A percentile compares a stretch with the other conserved stretches of the same genome.
phyloP scores from a whole-genome alignment of 2,888 invertebrate genomes.

The Scrobipalpa costella region DNA sequence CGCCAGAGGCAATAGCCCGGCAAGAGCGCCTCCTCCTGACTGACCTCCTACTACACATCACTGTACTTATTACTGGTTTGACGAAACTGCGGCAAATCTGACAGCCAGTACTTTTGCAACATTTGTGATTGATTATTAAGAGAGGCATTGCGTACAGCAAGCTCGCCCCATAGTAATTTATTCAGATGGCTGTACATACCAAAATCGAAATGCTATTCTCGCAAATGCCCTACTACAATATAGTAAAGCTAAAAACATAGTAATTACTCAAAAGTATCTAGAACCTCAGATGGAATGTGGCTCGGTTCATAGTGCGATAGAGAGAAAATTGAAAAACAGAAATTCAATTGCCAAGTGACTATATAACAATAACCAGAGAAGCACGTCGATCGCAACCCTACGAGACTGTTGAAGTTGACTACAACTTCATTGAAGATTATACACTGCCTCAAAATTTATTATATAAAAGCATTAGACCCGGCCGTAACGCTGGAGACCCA shows the following conservation, averaged over 20 bases:
- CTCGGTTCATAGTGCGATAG: constrained; percentile 24
- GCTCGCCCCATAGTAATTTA: constrained; percentile 29
- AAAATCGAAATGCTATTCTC: constrained; percentile 11
- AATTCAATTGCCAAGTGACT: constrained; percentile 29
- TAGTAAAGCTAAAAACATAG: constrained; percentile 16
- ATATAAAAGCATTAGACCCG: constrained; percentile 31
- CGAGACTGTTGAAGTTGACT: constrained; percentile 1
- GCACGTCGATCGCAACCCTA: constrained; percentile 14
- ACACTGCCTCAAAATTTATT: not conserved
- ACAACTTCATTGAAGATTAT: constrained; percentile 14
- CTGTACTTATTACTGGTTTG: constrained; percentile 34
- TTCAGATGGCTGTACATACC: constrained; percentile 37
- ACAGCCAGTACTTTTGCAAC: constrained; percentile 16
- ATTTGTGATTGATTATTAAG: constrained; percentile 14
- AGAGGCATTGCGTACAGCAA: not conserved
- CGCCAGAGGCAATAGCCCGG: no score
- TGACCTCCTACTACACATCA: no score
- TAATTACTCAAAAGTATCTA: constrained; percentile 30
- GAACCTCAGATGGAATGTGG: constrained; percentile 32
- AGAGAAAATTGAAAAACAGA: constrained; percentile 26
- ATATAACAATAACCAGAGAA: constrained; percentile 23
- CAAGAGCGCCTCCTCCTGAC: no score
- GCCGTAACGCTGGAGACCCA: constrained; percentile 31
- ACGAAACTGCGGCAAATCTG: constrained; percentile 25
- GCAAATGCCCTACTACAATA: constrained; percentile 17